These are phyloP conservation scores for Trissolcus basalis DNA, from an alignment of 1,140 invertebrate species.

Conservation along the genomic window DNA sequence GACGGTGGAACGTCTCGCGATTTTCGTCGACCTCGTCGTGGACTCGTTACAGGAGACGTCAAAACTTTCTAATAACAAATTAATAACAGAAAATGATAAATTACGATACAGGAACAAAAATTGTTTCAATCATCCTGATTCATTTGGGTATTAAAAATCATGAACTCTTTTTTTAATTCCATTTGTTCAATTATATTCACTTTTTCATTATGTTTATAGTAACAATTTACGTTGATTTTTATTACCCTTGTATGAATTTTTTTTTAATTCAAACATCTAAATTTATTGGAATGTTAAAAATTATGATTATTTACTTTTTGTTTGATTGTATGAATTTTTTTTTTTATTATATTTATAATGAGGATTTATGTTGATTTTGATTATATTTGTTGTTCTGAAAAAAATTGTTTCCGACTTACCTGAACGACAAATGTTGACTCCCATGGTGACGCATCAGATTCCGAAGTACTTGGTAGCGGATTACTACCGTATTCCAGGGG, in stretches of 20 bases:
- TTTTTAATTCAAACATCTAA: too few species aligned
- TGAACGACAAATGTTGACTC: conserved; percentile 64
- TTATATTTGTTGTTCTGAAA: conserved; percentile 11
- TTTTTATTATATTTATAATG: too few species aligned
- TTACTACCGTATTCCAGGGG: conserved; percentile 58
- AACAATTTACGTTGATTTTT: background rate
- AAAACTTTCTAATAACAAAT: conserved; percentile 52
- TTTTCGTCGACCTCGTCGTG: conserved; percentile 67
- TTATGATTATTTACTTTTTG: too few species aligned
- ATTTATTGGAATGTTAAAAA: too few species aligned
- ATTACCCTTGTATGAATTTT: conserved; percentile 22
- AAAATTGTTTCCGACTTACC: conserved; percentile 48
- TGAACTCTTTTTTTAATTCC: too few species aligned
- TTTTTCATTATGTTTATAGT: too few species aligned
- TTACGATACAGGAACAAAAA: background rate
- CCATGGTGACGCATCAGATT: conserved; percentile 64
- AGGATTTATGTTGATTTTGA: background rate
- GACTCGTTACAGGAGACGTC: conserved; percentile 64
- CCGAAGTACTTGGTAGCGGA: conserved; percentile 52
- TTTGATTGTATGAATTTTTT: too few species aligned
- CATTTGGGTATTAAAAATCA: too few species aligned
- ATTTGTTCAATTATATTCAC: too few species aligned
- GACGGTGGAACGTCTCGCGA: conserved; percentile 75
- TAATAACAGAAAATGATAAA: conserved; percentile 5
- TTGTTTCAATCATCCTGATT: too few species aligned